Base-by-base conservation (phyloP, 2,888 invertebrate species). In the Agriopis leucophaearia region DNA sequence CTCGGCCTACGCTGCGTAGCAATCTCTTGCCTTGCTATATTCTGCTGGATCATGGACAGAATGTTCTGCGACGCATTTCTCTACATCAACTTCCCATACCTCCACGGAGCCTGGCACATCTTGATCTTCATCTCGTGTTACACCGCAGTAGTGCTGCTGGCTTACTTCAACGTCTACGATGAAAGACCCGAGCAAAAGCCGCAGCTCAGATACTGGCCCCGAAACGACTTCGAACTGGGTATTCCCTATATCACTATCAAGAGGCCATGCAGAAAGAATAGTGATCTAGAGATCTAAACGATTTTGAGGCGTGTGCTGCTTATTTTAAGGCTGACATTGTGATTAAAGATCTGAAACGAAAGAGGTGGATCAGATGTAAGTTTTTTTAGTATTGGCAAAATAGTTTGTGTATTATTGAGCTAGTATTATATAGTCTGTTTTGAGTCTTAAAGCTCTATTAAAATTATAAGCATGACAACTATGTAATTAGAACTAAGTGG, bases 101-200 rank as follows among this genome's bases (percentile, higher is more conserved):
- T 97, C 80, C 97, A 97, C 84, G 97, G 96, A 12, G 94, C 97
- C 16, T 97, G 97, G 97, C 97, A 97, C 85, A 90, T 97, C 13
- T 95, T 97, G 61, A 97, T 97, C 74, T 97, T 97, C 80, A 96
- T 97, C 58, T 96, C 97, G 0, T 95, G 96, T 42, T 97, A 97
- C 78, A 96, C 97, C 7, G 95, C 96, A 13, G 94, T 97, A 16
- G 97, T 97, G 8, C 94, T 97, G 0, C 96, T 96, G 81, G 97
- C 97, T 0, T 97, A 97, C 84, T 97, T 97, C 84, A 96, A 96
- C 77, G 97, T 96, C 0, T 94, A 94, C 62, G 95, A 96, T 57
- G 97, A 97, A 80, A 93, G 95, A 69, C 97, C 97, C 0, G 95
- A 97, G 62, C 95, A 96, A 74, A 95, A 95, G 61, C 96, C 97